Base-by-base conservation (phyloP, 2,888 invertebrate genomes). In the Capitulum mitella region DNA sequence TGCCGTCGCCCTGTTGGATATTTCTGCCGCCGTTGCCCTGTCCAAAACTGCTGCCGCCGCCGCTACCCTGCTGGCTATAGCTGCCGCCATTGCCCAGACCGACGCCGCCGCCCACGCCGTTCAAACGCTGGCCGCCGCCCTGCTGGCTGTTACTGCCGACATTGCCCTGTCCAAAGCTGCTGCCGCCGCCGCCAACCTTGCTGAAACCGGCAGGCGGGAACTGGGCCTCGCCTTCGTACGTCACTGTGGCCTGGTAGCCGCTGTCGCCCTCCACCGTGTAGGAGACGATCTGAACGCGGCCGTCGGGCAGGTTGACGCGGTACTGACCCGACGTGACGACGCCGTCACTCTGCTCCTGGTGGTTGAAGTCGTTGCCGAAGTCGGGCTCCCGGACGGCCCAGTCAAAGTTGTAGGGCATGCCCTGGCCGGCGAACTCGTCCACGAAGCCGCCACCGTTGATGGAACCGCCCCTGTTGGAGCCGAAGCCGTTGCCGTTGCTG, bases 371-470 rank as follows among this genome's bases (percentile, higher is more conserved):
- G 51, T 78, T 78, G 54, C 78, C 78, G 37, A 34, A 78, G 2
- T 78, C 77, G 40, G 78, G 78, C 46, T 64, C 78, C 48, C 32
- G 64, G 19, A 78, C 78, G 12, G 64, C 40, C 51, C 75, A 78
- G 26, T 64, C 37, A 37, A 75, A 78, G 26, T 70, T 48, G 75
- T 78, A 78, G 22, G 78, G 78, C 54, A 34, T 40, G 26, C 54
- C 54, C 51, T 77, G 54, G 51, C 58, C 78, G 26, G 32, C 48
- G 19, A 58, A 58, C n/a, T 40, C 16, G 32, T 77, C 29, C 14
- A 29, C 58, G n/a, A 12, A 29, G 58, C 58, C n/a, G 3, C 26
- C 22, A 6, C 54, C 26, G 22, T 1, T n/a, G n/a, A n/a, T n/a
- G n/a, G n/a, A n/a, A n/a, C n/a, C n/a, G n/a, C n/a, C n/a, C n/a